A percentile compares a stretch with the other conserved stretches of the same genome.
These are phyloP conservation scores for Rutilus rutilus DNA, from an alignment of 2,113 vertebrate species.

Conservation along the genomic window DNA sequence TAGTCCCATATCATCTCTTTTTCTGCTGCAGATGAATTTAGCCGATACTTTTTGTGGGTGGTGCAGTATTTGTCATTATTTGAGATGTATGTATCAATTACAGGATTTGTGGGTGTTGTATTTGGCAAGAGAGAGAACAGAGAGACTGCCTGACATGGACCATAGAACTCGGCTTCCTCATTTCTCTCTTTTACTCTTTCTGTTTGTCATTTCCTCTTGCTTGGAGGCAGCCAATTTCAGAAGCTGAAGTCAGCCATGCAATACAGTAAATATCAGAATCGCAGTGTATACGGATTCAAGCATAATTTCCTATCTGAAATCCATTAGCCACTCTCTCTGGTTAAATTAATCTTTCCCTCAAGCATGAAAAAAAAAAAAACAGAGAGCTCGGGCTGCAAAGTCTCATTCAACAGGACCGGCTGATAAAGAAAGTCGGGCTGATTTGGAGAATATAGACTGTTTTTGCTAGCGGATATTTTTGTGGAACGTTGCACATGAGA, in stretches of 20 bases:
- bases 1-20: conserved; percentile 18
- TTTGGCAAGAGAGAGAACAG: neutral
- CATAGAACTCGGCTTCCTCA: neutral
- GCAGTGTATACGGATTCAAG: conserved; percentile 63
- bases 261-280: conserved; percentile 59
- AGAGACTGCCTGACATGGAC: conserved; percentile 17
- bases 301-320: conserved; percentile 62
- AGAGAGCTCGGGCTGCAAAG: conserved; percentile 35
- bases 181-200: conserved; percentile 31
- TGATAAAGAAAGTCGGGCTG: conserved; percentile 38
- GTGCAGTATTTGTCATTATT: neutral
- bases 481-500: conserved; percentile 1
- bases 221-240: conserved; percentile 61
- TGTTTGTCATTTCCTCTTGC: conserved; percentile 43
- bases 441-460: conserved; percentile 28
- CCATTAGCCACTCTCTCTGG: conserved; percentile 57
- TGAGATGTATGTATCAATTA: conserved; percentile 10
- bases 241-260: conserved; percentile 40
- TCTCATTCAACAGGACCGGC: conserved; percentile 49
- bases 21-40: conserved; percentile 12
- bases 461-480: conserved; percentile 29
- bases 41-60: neutral
- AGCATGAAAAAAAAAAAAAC: conserved; percentile 34
- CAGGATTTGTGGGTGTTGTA: neutral
- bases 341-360: conserved; percentile 64